Conservation (phyloP, 2,888 invertebrate genomes). For the Brenthis daphne region DNA sequence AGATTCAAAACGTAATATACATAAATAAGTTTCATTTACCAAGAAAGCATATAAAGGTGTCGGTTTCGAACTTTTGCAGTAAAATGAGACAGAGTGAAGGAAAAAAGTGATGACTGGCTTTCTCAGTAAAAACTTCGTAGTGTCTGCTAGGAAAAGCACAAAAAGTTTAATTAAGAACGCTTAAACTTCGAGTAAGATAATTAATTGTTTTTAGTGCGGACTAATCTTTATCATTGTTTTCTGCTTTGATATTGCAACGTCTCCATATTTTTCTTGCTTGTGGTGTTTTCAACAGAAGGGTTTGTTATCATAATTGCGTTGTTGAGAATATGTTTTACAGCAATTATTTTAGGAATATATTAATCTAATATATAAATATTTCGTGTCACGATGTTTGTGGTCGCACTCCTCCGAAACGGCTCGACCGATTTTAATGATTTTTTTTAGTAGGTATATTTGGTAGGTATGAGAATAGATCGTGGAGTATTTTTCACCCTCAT, state of each 20-base stretch:
- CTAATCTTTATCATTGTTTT: slow-evolving; percentile 18
- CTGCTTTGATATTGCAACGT: slow-evolving; percentile 9
- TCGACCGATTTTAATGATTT: too few species aligned
- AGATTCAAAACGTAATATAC: slow-evolving; percentile 9
- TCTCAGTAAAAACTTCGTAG: slow-evolving; percentile 23
- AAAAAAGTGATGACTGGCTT: slow-evolving; percentile 27
- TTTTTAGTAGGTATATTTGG: too few species aligned
- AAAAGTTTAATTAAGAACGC: slow-evolving; percentile 29
- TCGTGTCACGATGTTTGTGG: too few species aligned
- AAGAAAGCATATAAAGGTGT: slow-evolving; percentile 22
- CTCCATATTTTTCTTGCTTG: neutral
- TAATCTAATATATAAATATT: too few species aligned
- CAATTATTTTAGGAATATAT: too few species aligned
- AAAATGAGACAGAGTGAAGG: slow-evolving; percentile 19
- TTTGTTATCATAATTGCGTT: too few species aligned
- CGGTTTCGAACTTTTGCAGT: slow-evolving; percentile 16
- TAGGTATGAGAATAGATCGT: too few species aligned
- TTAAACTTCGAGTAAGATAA: slow-evolving; percentile 19
- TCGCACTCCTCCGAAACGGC: too few species aligned
- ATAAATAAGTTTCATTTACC: slow-evolving; percentile 20
- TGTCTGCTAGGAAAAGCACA: slow-evolving; percentile 13
- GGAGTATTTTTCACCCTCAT: too few species aligned
- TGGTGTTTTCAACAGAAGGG: too few species aligned
- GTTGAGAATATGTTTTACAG: too few species aligned
- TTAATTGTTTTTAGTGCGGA: slow-evolving; percentile 26